A percentile compares a stretch with the other conserved stretches of the same genome.
Conservation (phyloP, 92 coral and sea anemone species). For the Isaurus tuberculatus region DNA sequence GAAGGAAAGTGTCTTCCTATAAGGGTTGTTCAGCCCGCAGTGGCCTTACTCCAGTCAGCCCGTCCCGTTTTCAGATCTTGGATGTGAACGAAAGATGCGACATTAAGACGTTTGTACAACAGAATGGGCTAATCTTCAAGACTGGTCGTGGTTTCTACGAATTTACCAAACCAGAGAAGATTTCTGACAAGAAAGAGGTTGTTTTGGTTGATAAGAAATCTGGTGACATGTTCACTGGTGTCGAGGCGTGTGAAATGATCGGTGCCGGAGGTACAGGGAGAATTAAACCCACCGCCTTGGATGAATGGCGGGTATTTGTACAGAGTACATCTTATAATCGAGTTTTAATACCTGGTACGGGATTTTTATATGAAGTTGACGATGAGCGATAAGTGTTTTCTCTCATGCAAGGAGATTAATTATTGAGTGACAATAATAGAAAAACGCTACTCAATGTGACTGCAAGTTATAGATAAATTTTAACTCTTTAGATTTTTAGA, state of each 20-base stretch:
- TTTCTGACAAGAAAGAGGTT: constrained; percentile 95
- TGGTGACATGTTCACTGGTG: constrained; percentile 96
- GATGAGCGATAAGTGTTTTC: constrained; percentile 69
- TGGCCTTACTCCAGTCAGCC: constrained; percentile 79
- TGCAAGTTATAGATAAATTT: too few species aligned
- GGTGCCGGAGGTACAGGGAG: constrained; percentile 88
- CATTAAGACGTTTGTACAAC: constrained; percentile 90
- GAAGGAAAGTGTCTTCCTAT: constrained; percentile 71
- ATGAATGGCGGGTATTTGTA: constrained; percentile 98
- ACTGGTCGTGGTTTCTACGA: constrained; percentile 96
- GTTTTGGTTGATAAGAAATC: constrained; percentile 87
- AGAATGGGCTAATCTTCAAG: constrained; percentile 82
- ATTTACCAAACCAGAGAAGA: constrained; percentile 96
- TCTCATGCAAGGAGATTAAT: not conserved
- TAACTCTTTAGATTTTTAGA: too few species aligned
- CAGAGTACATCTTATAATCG: constrained; percentile 97
- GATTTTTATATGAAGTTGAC: constrained; percentile 94
- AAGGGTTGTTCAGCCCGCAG: constrained; percentile 52
- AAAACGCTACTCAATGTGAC: too few species aligned
- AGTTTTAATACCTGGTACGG: constrained; percentile 92
- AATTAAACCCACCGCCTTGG: constrained; percentile 84
- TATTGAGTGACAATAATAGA: not conserved
- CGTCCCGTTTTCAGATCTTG: constrained; percentile 93
- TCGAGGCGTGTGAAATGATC: constrained; percentile 91
- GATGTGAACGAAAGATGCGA: constrained; percentile 94